Evolutionary conservation across 2,113 vertebrate species (phyloP).

Genomic region (Grallaria varia): DNA sequence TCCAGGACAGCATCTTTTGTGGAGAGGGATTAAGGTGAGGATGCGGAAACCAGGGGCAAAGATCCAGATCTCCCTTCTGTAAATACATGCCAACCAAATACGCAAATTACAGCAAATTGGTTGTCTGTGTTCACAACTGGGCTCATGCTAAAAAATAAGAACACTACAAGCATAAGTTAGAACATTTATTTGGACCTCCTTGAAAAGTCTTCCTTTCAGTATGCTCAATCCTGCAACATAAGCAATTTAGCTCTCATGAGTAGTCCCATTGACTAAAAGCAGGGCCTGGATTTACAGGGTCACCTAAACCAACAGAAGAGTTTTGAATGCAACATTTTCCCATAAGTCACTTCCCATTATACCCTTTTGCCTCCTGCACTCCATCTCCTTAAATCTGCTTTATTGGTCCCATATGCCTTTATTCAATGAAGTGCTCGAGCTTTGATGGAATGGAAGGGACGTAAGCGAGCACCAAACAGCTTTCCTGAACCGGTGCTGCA

Average conservation of each 20-base stretch:
- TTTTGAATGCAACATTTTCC: constrained; percentile 58
- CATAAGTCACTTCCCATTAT: constrained; percentile 65
- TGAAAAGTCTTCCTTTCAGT: constrained; percentile 59
- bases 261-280: constrained; percentile 56
- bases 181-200: constrained; percentile 32
- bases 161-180: constrained; percentile 1
- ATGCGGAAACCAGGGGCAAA: not conserved
- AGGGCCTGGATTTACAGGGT: constrained; percentile 50
- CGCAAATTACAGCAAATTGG: constrained; percentile 6
- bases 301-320: constrained; percentile 64
- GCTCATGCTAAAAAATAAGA: constrained; percentile 20
- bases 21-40: constrained; percentile 9
- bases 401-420: constrained; percentile 58
- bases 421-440: not conserved
- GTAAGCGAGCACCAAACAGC: not conserved
- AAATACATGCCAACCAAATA: constrained; percentile 46
- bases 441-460: constrained; percentile 38
- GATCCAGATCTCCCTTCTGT: constrained; percentile 17
- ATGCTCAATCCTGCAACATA: constrained; percentile 10
- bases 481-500: not conserved
- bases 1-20: too few species aligned
- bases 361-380: constrained; percentile 60
- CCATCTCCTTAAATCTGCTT: constrained; percentile 48
- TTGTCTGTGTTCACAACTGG: not conserved
- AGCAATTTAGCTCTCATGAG: constrained; percentile 52